phyloP scores from a whole-genome alignment of 2,888 invertebrate species.

The Anoncus sp. region DNA sequence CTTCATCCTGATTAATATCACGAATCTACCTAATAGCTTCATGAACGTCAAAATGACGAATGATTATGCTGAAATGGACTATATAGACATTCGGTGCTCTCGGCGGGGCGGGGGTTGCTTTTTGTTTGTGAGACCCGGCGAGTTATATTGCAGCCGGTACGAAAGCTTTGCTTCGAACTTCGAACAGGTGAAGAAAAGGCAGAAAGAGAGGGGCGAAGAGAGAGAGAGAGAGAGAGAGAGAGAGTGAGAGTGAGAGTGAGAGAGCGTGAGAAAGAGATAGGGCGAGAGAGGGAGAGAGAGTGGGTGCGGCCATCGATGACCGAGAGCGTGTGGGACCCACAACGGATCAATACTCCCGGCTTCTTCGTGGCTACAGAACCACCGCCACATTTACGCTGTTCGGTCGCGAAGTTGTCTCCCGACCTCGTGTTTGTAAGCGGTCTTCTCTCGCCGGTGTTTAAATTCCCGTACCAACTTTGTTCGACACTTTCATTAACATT shows the following conservation, averaged over 20 bases:
- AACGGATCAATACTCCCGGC: slow-evolving; percentile 65
- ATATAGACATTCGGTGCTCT: too few species aligned
- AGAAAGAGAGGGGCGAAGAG: too few species aligned
- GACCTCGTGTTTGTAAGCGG: slow-evolving; percentile 52
- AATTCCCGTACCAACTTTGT: not conserved
- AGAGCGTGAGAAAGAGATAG: slow-evolving; percentile 3
- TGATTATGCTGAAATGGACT: too few species aligned
- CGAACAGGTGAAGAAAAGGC: slow-evolving; percentile 1
- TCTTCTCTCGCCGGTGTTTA: slow-evolving; percentile 26
- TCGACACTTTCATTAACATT: not conserved
- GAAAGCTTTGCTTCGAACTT: slow-evolving; percentile 9
- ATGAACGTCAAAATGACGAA: too few species aligned
- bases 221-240: slow-evolving; percentile 2
- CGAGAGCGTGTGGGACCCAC: slow-evolving; percentile 59
- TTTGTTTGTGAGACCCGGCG: slow-evolving; percentile 6
- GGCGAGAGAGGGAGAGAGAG: slow-evolving; percentile 7
- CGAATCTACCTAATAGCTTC: too few species aligned
- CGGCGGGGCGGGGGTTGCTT: not conserved
- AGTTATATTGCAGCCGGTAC: not conserved
- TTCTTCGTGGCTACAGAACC: slow-evolving; percentile 59
- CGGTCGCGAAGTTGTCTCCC: slow-evolving; percentile 39
- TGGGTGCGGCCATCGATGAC: slow-evolving; percentile 65
- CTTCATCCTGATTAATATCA: too few species aligned
- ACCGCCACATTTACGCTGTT: slow-evolving; percentile 59
- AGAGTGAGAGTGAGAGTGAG: slow-evolving; percentile 58